Percentiles rank a stretch among this genome's conserved stretches.
These are phyloP conservation scores for Griposia aprilina DNA, from an alignment of 2,888 invertebrate genomes.

Conservation along the genomic window DNA sequence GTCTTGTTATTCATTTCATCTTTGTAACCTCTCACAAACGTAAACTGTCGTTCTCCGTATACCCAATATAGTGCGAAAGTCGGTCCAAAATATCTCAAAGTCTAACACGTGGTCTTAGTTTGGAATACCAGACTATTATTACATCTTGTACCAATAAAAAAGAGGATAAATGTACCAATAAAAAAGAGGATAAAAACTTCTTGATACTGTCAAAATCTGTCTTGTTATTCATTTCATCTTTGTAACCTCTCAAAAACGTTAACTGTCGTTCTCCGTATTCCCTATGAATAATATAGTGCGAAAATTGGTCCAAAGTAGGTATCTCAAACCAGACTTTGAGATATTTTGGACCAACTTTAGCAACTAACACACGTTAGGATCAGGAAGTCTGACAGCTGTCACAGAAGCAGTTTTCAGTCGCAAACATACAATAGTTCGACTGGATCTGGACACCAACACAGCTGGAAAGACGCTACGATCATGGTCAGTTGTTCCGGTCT, in stretches of 20 bases:
- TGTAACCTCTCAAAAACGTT: no score
- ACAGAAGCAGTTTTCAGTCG: neutral
- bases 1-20: neutral
- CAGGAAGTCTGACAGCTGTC: constrained; percentile 10
- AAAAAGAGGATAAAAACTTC: no score
- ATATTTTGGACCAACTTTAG: no score
- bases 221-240: no score
- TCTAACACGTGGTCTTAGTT: constrained; percentile 7
- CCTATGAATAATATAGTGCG: no score
- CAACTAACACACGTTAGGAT: constrained; percentile 7
- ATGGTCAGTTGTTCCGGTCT: neutral
- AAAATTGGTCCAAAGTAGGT: no score
- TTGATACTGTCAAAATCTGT: no score
- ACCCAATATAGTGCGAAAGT: neutral
- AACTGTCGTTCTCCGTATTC: no score
- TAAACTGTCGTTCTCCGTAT: neutral
- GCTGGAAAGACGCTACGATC: neutral
- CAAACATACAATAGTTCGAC: constrained; percentile 3
- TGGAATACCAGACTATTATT: constrained; percentile 4
- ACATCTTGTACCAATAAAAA: no score
- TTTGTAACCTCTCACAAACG: neutral
- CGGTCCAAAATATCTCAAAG: neutral
- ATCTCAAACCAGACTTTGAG: no score
- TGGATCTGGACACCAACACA: neutral
- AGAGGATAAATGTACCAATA: no score